Evolutionary conservation across 2,888 invertebrate species (phyloP).

Genomic region (Gymnocheta viridis): DNA sequence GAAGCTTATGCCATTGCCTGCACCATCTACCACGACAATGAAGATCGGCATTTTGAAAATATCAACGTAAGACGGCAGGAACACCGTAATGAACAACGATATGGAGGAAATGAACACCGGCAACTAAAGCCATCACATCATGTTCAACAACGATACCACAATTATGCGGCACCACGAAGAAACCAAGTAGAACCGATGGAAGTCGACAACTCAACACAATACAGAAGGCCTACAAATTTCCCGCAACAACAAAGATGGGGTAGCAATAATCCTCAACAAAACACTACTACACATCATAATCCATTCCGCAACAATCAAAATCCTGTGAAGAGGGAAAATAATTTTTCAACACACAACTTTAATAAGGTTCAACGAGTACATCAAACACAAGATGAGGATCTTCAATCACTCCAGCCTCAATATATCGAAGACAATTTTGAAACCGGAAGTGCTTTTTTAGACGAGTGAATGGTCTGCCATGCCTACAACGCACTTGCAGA

Average conservation of each 20-base stretch:
- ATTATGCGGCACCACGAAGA: background rate
- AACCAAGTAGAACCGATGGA: background rate
- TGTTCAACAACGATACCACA: background rate
- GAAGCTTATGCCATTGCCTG: background rate
- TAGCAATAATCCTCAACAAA: background rate
- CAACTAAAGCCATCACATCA: too few relatives aligned
- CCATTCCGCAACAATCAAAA: constrained; percentile 11
- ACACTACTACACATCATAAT: constrained; percentile 3
- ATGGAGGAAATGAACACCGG: background rate
- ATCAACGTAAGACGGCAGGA: background rate
- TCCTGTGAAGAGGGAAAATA: constrained; percentile 1
- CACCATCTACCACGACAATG: background rate
- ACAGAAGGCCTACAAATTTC: background rate
- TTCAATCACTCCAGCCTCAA: background rate
- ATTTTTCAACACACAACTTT: too few relatives aligned
- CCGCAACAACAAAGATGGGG: constrained; percentile 9
- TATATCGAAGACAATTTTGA: background rate
- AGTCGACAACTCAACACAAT: background rate
- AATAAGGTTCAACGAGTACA: background rate
- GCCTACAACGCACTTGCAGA: too few relatives aligned
- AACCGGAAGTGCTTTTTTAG: constrained; percentile 9
- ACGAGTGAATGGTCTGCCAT: too few relatives aligned
- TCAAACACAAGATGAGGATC: background rate
- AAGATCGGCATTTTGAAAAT: background rate
- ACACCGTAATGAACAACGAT: background rate